Evolutionary conservation across 2,888 invertebrate species (phyloP).

Genomic region (Sminthurinus aureus): DNA sequence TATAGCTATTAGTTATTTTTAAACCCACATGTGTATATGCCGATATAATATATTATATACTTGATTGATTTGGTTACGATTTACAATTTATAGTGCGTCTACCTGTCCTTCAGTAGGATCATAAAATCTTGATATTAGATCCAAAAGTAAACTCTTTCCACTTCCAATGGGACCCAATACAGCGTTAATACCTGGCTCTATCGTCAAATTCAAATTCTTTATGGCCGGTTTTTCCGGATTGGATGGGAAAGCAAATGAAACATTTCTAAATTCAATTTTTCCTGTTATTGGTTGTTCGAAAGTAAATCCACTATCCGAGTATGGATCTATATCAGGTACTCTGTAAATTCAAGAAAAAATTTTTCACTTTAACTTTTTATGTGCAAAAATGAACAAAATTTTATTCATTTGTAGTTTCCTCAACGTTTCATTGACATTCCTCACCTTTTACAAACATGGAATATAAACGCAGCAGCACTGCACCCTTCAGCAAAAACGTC

Average conservation of each 20-base stretch:
- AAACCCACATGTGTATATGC: background rate
- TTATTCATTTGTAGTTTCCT: too few species aligned
- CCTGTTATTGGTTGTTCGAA: constrained; percentile 58
- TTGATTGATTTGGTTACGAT: background rate
- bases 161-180: constrained; percentile 60
- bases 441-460: too few species aligned
- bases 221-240: constrained; percentile 61
- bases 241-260: constrained; percentile 65
- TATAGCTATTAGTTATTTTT: background rate
- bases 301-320: too few species aligned
- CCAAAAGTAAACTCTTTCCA: constrained; percentile 49
- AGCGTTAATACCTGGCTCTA: constrained; percentile 53
- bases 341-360: too few species aligned
- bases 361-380: too few species aligned
- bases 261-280: constrained; percentile 63
- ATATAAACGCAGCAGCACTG: too few species aligned
- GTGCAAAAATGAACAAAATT: too few species aligned
- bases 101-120: constrained; percentile 61
- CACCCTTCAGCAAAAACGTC: too few species aligned
- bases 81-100: constrained; percentile 2
- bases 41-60: background rate
- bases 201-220: constrained; percentile 50
- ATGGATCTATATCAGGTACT: too few species aligned
- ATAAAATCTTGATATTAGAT: constrained; percentile 62
- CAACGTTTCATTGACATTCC: too few species aligned